phyloP scores from a whole-genome alignment of 2,113 vertebrate species.

The Tetrao urogallus region DNA sequence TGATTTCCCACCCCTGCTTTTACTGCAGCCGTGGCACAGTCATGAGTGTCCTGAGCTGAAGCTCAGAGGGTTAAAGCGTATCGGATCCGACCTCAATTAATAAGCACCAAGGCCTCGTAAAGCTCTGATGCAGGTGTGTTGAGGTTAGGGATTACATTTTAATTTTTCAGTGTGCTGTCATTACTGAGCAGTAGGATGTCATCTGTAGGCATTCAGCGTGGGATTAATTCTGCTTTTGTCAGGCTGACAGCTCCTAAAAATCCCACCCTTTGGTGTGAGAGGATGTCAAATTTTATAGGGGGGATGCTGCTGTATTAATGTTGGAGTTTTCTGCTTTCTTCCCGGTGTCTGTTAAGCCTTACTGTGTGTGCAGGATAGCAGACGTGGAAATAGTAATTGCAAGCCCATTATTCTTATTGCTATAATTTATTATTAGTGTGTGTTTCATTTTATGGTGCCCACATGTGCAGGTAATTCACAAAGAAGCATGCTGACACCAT shows the following conservation, averaged over 20 bases:
- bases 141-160: not conserved
- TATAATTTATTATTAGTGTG: slow-evolving; percentile 61
- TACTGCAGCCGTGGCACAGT: not conserved
- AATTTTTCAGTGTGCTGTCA: not conserved
- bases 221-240: not conserved
- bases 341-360: not conserved
- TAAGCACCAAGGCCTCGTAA: not conserved
- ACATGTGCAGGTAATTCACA: slow-evolving; percentile 50
- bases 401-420: slow-evolving; percentile 62
- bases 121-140: slow-evolving; percentile 25
- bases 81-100: not conserved
- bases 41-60: not conserved
- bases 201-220: not conserved
- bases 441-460: slow-evolving; percentile 67
- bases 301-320: not conserved
- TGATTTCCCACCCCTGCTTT: not conserved
- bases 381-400: slow-evolving; percentile 68
- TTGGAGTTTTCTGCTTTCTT: not conserved
- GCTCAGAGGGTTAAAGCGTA: not conserved
- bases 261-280: not conserved
- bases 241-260: not conserved
- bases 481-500: not conserved
- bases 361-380: slow-evolving; percentile 31
- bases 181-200: not conserved
- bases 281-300: not conserved